These are phyloP conservation scores for Alectoris magna DNA, from an alignment of 2,797 vertebrate species.

Conservation along the genomic window DNA sequence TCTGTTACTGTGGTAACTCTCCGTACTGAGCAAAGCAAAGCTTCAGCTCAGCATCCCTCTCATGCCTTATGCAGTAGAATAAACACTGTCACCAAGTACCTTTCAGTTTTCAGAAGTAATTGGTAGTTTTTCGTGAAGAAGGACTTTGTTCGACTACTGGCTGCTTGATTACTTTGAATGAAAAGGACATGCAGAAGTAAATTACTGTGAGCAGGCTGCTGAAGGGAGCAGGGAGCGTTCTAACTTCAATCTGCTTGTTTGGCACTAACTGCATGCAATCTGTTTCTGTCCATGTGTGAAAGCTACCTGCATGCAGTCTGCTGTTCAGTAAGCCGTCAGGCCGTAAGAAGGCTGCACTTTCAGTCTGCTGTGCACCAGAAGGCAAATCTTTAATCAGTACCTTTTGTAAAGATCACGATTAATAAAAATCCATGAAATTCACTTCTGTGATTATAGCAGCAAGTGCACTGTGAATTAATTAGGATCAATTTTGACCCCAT, in stretches of 20 bases:
- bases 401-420: constrained; percentile 61
- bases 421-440: constrained; percentile 60
- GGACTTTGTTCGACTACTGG: neutral
- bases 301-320: constrained; percentile 51
- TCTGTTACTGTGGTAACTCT: neutral
- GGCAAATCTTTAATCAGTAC: constrained; percentile 58
- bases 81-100: constrained; percentile 7
- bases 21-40: constrained; percentile 45
- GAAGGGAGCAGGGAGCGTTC: neutral
- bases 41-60: neutral
- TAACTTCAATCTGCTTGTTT: constrained; percentile 39
- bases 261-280: constrained; percentile 53
- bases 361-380: constrained; percentile 51
- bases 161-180: constrained; percentile 53
- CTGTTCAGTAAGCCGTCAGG: neutral
- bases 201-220: constrained; percentile 20
- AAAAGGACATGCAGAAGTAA: constrained; percentile 12
- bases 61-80: neutral
- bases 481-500: constrained; percentile 46
- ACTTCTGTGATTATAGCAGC: constrained; percentile 53
- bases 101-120: constrained; percentile 65
- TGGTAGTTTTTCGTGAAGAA: constrained; percentile 23
- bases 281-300: constrained; percentile 36
- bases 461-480: constrained; percentile 57
- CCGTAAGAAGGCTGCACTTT: constrained; percentile 10